Evolutionary conservation across 2,888 invertebrate species (phyloP), one percentile per base, ranked within the genome.

Genomic region (Leptura quadrifasciata): DNA sequence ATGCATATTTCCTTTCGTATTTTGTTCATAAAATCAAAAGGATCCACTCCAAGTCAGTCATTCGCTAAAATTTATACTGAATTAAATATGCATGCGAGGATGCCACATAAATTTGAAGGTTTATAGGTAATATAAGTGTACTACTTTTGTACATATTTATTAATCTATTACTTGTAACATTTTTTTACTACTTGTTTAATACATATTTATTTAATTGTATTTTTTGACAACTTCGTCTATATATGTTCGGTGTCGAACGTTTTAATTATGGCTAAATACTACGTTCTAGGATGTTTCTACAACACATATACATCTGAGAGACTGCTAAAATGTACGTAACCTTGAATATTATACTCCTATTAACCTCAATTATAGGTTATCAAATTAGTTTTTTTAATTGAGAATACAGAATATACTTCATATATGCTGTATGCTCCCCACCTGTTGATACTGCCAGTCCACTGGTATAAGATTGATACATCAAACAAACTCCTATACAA

Each of bases 361-460:
- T 69, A 55, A 69, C 69, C 69, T 35, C 69, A 69, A 69, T 69
- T 57, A 57, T 18, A 15, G 17, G 27, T 31, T 55, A 18, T 18
- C 15, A 17, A 4, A 18, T 1, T 0, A 39, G 1, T 15, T 39
- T 39, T 39, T 39, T 39, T n/a, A n/a, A n/a, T n/a, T n/a, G n/a
- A n/a, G 39, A 15, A 12, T 39, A 2, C 1, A 31, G 27, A 31
- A 6, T 31, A 6, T 31, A 6, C 27, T 31, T 31, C 27, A 31
- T 6, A 6, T 31, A 31, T n/a, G n/a, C 27, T 6, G 24, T 24
- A 24, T 8, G 27, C 27, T 31, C 8, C 27, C 27, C 27, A 31
- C 27, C 27, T 31, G 27, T 31, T 31, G 27, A 31, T 31, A 31
- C 27, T 31, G 6, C n/a, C n/a, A n/a, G n/a, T n/a, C n/a, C n/a